Base-by-base conservation (phyloP, 2,797 vertebrate species). In the Alfaro cultratus region DNA sequence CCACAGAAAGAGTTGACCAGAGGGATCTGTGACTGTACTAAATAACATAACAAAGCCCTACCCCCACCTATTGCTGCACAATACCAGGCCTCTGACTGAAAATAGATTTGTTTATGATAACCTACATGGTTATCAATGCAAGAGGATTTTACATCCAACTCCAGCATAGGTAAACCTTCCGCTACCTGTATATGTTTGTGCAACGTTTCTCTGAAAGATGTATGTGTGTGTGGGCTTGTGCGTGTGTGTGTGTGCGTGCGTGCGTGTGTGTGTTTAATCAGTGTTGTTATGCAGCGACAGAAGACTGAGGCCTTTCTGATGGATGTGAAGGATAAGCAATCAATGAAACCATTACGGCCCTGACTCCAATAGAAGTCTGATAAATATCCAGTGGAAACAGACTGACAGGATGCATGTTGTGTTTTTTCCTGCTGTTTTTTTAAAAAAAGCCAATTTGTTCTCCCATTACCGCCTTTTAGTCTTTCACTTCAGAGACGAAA, bases 281-380 rank as follows among this genome's bases (percentile, higher is more conserved):
- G 73, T 75, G 73, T 79, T 83, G 86, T 89, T 85, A 84, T 34
- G 78, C 15, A 53, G 78, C 77, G 62, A 74, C 39, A 60, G 78
- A 82, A 79, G 74, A 83, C 76, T 87, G 86, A 87, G 86, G 75
- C 74, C 82, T 70, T 77, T 76, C 75, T 94, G 92, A 94, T 90
- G 78, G 91, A 94, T 89, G 83, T 87, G 80, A 88, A 82, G 68
- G 83, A 75, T 85, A 60, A 82, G 70, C 83, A 88, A 94, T 94
- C 92, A 89, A 92, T 94, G 83, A 83, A 82, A 76, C 80, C 89
- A 92, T 91, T 91, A 91, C 85, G 16, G 76, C 87, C 62, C 57
- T 34, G 12, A 82, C 60, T 73, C 41, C 77, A 88, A 81, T 8
- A 53, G 83, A 80, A 77, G 57, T 83, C 23, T 88, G 83, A 87